Base-by-base conservation (phyloP, 1,140 invertebrate species). In the Macrosteles quadrilineatus region DNA sequence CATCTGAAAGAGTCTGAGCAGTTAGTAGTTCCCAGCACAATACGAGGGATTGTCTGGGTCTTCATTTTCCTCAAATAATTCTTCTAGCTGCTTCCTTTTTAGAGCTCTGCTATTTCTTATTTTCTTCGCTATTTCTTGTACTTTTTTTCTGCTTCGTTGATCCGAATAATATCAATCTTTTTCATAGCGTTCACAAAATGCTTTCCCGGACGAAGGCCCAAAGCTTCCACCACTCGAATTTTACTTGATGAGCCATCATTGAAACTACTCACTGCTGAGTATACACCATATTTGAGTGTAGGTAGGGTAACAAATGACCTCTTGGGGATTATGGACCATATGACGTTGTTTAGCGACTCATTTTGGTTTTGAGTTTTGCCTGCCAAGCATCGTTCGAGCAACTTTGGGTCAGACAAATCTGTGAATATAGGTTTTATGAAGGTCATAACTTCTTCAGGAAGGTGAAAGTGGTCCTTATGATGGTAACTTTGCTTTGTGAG, bases 261-360 rank as follows among this genome's bases (percentile, higher is more conserved):
- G 45, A 55, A 68, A 53, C 43, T 32, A 40, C 31, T 6, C 19
- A 65, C 9, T 11, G 29, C 31, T 21, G 19, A 12, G n/a, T 40
- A 30, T 2, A 65, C 63, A 19, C 63, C 63, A 21, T 27, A 65
- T 47, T 67, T 47, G 3, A 67, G 25, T 14, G 43, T 67, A 12
- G 9, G 6, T 14, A 25, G 17, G 3, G 29, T 53, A 17, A 67
- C 40, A 45, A 67, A 67, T 47, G 2, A 3, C 21, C 32, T 45
- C 32, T 69, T 69, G 14, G 68, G 53, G 27, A 69, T 47, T 19
- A 17, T 23, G 21, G 68, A 62, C 68, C 68, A 69, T 14, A 69
- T 59, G 12, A 62, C 32, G 40, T 43, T 69, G 29, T 40, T 62
- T n/a, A 69, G 53, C 2, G 68, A 69, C 21, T 69, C 53, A 47